Evolutionary conservation across 1,140 invertebrate species (phyloP).

Genomic region (Chironomus tepperi): DNA sequence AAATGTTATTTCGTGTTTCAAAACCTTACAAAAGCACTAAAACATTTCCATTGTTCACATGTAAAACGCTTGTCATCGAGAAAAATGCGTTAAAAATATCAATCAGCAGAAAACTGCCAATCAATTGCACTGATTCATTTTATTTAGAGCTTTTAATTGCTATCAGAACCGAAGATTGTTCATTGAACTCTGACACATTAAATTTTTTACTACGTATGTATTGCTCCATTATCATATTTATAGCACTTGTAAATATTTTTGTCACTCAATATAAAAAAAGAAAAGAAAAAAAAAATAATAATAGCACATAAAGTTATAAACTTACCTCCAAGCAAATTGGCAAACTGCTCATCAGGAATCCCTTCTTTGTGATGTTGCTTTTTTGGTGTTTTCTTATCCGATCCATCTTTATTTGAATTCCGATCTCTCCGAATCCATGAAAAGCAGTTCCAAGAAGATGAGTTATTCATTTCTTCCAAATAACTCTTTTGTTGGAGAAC

Average conservation of each 20-base stretch:
- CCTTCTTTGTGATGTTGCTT: neutral
- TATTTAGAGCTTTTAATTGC: too few species aligned
- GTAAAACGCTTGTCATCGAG: too few species aligned
- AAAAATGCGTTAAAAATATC: too few species aligned
- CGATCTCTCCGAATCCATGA: neutral
- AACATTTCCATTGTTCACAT: too few species aligned
- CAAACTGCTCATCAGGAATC: slow-evolving; percentile 11
- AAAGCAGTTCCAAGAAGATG: slow-evolving; percentile 22
- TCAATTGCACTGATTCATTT: too few species aligned
- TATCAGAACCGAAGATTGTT: neutral
- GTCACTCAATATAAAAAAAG: too few species aligned
- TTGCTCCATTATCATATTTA: neutral
- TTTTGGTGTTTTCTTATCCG: neutral
- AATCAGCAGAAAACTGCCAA: too few species aligned
- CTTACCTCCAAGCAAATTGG: slow-evolving; percentile 21
- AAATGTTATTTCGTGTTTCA: too few species aligned
- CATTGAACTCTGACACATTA: neutral
- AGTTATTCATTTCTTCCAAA: slow-evolving; percentile 12
- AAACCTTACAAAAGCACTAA: too few species aligned
- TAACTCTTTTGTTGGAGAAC: neutral
- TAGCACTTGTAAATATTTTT: too few species aligned
- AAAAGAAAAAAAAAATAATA: too few species aligned
- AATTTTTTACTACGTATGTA: neutral
- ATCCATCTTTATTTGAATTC: neutral
- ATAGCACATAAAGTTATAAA: neutral